phyloP scores from a whole-genome alignment of 2,797 vertebrate genomes.

The Loriculus beryllinus region DNA sequence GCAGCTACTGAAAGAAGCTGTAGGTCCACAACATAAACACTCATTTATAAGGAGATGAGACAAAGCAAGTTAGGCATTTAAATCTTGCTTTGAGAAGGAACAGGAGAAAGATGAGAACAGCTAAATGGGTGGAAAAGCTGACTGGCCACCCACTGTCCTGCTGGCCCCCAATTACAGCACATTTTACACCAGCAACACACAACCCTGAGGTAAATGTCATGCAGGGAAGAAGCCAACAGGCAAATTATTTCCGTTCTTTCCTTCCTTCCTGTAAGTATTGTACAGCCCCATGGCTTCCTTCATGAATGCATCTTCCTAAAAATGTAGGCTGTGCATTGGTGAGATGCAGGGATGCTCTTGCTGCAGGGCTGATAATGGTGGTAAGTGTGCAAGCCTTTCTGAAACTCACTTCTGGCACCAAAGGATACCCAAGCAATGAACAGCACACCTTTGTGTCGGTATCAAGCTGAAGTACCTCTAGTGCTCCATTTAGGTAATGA shows the following conservation, averaged over 20 bases:
- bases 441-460: not conserved
- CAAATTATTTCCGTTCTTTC: not conserved
- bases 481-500: not conserved
- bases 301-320: not conserved
- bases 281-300: not conserved
- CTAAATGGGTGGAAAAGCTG: fast-evolving
- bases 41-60: not conserved
- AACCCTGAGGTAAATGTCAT: not conserved
- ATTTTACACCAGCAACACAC: not conserved
- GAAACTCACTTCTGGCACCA: not conserved
- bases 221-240: not conserved
- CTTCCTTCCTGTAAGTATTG: not conserved
- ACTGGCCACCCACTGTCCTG: fast-evolving
- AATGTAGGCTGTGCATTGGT: not conserved
- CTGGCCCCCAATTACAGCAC: not conserved
- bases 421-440: not conserved
- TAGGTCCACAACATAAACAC: fast-evolving
- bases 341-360: not conserved
- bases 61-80: not conserved
- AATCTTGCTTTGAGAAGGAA: not conserved
- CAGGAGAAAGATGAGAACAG: fast-evolving
- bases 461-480: not conserved
- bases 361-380: not conserved
- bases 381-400: not conserved
- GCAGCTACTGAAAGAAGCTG: not conserved